Base-by-base conservation (phyloP, 2,797 vertebrate species). In the Nothura maculosa region DNA sequence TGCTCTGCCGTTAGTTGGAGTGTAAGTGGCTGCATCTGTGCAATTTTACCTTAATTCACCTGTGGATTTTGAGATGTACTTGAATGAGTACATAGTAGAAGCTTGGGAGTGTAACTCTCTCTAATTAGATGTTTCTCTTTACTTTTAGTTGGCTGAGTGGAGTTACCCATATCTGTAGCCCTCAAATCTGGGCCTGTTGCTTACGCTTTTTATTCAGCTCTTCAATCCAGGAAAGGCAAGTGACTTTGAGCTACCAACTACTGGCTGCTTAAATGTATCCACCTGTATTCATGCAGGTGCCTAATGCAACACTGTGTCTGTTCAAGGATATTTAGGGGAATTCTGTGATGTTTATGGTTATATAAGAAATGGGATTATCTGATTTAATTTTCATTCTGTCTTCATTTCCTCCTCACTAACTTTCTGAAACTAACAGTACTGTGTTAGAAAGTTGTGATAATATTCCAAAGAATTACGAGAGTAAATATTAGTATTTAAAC, bases 101-200 rank as follows among this genome's bases (percentile, higher is more conserved):
- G 60, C n/a, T 45, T 77, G 48, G 9, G 64, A 72, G 12, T 27
- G 68, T 16, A 87, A 16, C 40, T 34, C 17, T 81, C 52, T 92
- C 34, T 96, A 73, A 94, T 28, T 54, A 24, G 83, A 19, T 92
- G 75, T 94, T 92, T 92, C 82, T 95, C 92, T 30, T 91, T 87
- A 5, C 40, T 91, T 80, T 88, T 93, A 99, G 99, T 43, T 99
- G 99, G 99, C 89, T 99, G 86, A 99, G 98, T 94, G 99, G 99
- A 40, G 96, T 99, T 91, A 98, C 98, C 25, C 98, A 99, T 48
- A 95, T 99, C 54, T 97, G 97, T 85, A 99, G 96, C 97, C 99
- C 99, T 92, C 98, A 98, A 82, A 98, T 99, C 68, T 99, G 99
- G 99, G 97, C 98, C 48, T 99, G 98, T 97, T 99, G 98, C 92